Conservation (phyloP, 2,888 invertebrate genomes). For the Cheilosia soror region DNA sequence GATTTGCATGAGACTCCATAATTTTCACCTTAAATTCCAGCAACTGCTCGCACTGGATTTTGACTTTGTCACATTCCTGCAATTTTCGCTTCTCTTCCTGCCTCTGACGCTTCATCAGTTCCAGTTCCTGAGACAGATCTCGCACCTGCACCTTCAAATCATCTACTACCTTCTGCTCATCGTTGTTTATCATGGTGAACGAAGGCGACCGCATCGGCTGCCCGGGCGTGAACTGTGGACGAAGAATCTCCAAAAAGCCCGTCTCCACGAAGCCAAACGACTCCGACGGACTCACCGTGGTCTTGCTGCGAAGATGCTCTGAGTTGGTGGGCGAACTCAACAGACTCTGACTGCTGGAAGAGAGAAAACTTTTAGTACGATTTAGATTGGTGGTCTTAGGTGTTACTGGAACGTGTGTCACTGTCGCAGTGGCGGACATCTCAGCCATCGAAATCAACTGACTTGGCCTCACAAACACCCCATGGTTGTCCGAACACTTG, state of each 20-base stretch:
- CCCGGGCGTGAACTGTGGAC: constrained; percentile 94
- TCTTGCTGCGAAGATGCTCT: constrained; percentile 79
- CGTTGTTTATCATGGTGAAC: constrained; percentile 84
- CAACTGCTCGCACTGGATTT: constrained; percentile 95
- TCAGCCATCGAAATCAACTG: constrained; percentile 91
- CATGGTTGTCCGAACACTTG: constrained; percentile 95
- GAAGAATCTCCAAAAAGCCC: constrained; percentile 94
- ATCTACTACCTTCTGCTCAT: constrained; percentile 89
- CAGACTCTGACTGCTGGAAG: constrained; percentile 88
- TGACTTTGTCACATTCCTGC: constrained; percentile 94
- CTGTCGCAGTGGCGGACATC: constrained; percentile 81
- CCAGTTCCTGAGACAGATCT: constrained; percentile 96
- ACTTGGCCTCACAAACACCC: constrained; percentile 96
- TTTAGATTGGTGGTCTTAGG: constrained; percentile 72
- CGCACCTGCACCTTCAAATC: constrained; percentile 89
- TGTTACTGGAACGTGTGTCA: constrained; percentile 67
- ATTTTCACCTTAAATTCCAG: constrained; percentile 97
- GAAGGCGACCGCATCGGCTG: constrained; percentile 89
- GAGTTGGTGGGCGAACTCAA: constrained; percentile 79
- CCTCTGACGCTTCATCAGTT: constrained; percentile 92
- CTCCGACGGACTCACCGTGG: constrained; percentile 84
- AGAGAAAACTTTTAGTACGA: constrained; percentile 89
- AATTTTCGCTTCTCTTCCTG: constrained; percentile 95
- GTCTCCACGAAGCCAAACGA: constrained; percentile 92
- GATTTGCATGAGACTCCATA: constrained; percentile 93